These are phyloP conservation scores for Heteromormyrus szaboi DNA, from an alignment of 2,797 vertebrate species.

Conservation along the genomic window DNA sequence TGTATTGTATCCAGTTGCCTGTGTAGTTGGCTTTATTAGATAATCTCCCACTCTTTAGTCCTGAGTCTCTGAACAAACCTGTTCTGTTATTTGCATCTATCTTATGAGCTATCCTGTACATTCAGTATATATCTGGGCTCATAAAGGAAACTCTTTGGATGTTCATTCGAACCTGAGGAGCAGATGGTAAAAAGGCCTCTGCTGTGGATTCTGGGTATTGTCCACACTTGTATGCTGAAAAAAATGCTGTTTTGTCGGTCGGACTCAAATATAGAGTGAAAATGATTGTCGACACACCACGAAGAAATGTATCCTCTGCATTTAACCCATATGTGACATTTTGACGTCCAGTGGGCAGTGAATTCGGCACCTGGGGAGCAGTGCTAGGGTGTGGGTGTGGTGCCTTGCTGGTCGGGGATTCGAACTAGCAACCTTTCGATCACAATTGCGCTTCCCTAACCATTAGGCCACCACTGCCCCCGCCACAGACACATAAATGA, in stretches of 20 bases:
- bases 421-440: too few species aligned
- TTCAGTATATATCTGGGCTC: not conserved
- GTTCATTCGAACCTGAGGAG: not conserved
- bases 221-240: not conserved
- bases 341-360: not conserved
- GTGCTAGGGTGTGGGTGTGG: too few species aligned
- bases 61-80: not conserved
- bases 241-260: not conserved
- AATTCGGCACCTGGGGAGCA: too few species aligned
- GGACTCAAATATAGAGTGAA: too few species aligned
- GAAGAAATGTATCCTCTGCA: not conserved
- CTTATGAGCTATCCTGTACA: not conserved
- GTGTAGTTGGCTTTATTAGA: not conserved
- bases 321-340: not conserved
- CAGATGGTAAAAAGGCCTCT: not conserved
- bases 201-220: not conserved
- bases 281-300: not conserved
- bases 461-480: not conserved
- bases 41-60: not conserved
- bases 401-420: too few species aligned
- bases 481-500: not conserved
- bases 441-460: not conserved
- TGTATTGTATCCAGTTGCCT: not conserved
- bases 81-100: not conserved
- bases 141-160: not conserved